Evolutionary conservation across 2,797 vertebrate species (phyloP).

Genomic region (Mustela erminea): DNA sequence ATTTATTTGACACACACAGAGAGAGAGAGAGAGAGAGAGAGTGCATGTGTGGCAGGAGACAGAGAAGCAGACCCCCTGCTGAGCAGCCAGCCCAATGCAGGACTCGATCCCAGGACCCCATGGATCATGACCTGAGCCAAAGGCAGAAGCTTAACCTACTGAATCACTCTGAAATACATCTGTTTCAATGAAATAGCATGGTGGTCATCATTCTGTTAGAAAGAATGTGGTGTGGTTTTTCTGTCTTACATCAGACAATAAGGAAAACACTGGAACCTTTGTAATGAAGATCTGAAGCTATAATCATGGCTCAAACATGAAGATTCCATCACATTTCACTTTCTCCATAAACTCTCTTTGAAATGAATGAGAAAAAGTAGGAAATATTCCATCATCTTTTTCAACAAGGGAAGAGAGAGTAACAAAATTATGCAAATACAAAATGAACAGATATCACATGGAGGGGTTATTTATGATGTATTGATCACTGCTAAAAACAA

Average conservation of each 20-base stretch:
- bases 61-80: background rate
- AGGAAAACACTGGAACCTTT: conserved; percentile 46
- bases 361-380: conserved; percentile 56
- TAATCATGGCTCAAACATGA: conserved; percentile 51
- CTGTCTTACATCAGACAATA: conserved; percentile 66
- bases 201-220: conserved; percentile 63
- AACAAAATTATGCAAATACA: conserved; percentile 31
- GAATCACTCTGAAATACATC: conserved; percentile 17
- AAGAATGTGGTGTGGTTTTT: conserved; percentile 67
- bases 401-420: conserved; percentile 40
- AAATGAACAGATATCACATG: background rate
- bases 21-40: too few relatives aligned
- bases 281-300: conserved; percentile 52
- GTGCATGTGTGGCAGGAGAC: accelerated
- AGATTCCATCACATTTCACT: conserved; percentile 67
- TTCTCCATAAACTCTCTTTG: conserved; percentile 67
- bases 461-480: background rate
- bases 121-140: background rate
- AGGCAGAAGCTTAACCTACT: background rate
- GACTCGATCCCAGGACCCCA: background rate
- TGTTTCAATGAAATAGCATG: conserved; percentile 61
- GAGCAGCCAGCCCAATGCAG: accelerated
- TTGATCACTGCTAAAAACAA: conserved; percentile 15
- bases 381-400: conserved; percentile 60
- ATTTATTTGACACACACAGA: background rate